Percentiles rank a stretch among this genome's conserved stretches.
Evolutionary conservation across 2,888 invertebrate genomes (phyloP).

Genomic region (Pristionchus entomophagus): DNA sequence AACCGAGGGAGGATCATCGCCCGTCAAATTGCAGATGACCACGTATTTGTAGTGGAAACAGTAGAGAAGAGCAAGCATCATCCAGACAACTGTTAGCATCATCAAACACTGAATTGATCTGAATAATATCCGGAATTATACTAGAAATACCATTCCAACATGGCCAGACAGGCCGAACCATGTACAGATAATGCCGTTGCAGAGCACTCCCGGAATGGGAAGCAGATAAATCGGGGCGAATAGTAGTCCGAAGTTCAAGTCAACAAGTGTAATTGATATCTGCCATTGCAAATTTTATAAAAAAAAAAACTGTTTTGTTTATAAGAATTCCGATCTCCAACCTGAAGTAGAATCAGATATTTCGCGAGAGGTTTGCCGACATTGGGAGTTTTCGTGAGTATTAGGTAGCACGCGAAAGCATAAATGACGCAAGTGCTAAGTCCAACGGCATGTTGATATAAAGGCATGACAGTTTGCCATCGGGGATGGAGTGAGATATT

Average conservation of each 20-base stretch:
- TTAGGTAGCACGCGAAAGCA: too few relatives aligned
- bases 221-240: background rate
- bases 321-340: background rate
- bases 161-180: background rate
- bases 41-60: too few relatives aligned
- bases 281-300: too few relatives aligned
- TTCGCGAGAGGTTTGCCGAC: background rate
- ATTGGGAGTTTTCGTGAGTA: background rate
- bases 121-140: too few relatives aligned
- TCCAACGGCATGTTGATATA: background rate
- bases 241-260: background rate
- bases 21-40: too few relatives aligned
- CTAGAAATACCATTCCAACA: too few relatives aligned
- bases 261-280: too few relatives aligned
- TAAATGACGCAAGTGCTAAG: background rate
- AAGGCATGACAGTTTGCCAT: background rate
- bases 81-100: too few relatives aligned
- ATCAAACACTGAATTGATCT: too few relatives aligned
- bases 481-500: background rate
- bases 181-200: background rate
- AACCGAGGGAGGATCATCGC: too few relatives aligned
- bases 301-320: too few relatives aligned
- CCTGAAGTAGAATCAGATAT: background rate
- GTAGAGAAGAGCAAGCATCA: too few relatives aligned
- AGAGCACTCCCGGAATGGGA: background rate